These are phyloP conservation scores for Caradrina kadenii DNA, from an alignment of 2,888 invertebrate genomes.

Conservation along the genomic window DNA sequence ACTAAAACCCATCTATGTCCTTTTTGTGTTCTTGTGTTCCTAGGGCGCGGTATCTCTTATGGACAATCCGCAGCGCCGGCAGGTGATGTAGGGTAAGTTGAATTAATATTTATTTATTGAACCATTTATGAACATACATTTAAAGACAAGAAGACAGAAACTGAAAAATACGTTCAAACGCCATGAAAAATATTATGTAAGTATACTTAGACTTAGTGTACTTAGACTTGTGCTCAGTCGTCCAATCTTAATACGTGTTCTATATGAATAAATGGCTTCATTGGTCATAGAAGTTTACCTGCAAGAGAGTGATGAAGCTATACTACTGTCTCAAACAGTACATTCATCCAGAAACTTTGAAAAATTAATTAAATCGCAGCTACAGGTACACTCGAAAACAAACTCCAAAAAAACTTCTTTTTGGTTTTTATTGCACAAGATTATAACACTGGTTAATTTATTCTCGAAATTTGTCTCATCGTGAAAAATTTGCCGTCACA, in stretches of 20 bases:
- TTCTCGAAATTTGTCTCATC: constrained; percentile 89
- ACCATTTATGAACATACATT: too few species aligned
- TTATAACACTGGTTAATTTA: constrained; percentile 89
- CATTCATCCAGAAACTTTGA: constrained; percentile 31
- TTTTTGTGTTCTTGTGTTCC: too few species aligned
- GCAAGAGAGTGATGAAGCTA: constrained; percentile 8
- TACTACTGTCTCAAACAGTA: constrained; percentile 11
- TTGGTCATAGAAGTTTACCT: not conserved
- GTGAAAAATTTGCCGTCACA: constrained; percentile 87
- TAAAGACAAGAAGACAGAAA: too few species aligned
- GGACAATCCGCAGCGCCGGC: too few species aligned
- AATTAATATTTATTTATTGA: not conserved
- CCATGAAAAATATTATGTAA: not conserved
- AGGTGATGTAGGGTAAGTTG: not conserved
- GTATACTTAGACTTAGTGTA: not conserved
- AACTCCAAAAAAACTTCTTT: constrained; percentile 61
- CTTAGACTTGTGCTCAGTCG: not conserved
- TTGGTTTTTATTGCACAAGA: constrained; percentile 83
- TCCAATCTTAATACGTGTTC: not conserved
- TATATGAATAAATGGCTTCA: not conserved
- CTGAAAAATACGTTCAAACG: too few species aligned
- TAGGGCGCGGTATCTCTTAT: too few species aligned
- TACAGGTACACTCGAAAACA: constrained; percentile 67
- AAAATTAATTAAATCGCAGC: constrained; percentile 62
- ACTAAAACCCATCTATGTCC: too few species aligned